Percentiles rank a stretch among this genome's conserved stretches.
These are phyloP conservation scores for Catharus minimus DNA, from an alignment of 2,113 vertebrate species.

Conservation along the genomic window DNA sequence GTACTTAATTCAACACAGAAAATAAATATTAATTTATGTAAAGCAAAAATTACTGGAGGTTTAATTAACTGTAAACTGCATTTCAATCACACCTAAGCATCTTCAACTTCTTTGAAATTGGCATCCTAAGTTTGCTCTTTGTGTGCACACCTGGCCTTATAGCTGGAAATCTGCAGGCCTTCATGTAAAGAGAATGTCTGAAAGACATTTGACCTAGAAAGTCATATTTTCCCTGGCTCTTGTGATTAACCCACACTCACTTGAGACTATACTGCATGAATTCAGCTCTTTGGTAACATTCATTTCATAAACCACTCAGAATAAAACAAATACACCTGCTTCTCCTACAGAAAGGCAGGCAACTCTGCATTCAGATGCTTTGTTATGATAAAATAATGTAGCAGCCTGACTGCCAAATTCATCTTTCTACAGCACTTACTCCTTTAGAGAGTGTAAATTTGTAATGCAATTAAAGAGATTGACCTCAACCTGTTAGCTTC, in stretches of 20 bases:
- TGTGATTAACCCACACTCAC: background rate
- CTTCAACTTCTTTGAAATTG: background rate
- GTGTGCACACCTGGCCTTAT: background rate
- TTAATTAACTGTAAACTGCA: background rate
- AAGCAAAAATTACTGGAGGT: background rate
- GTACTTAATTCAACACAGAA: background rate
- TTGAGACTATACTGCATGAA: background rate
- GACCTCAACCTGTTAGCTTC: background rate
- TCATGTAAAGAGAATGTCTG: background rate
- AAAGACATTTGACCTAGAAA: background rate
- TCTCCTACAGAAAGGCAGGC: background rate
- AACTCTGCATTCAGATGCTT: background rate
- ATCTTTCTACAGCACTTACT: background rate
- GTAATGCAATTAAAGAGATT: background rate
- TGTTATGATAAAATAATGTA: background rate
- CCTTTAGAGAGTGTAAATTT: background rate
- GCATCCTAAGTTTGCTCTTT: background rate
- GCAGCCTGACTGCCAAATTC: background rate
- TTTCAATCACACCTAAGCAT: background rate
- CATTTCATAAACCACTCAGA: background rate
- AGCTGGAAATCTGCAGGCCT: background rate
- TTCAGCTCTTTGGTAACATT: background rate
- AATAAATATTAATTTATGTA: conserved; percentile 4
- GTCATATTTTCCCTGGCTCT: background rate
- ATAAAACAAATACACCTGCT: background rate